Evolutionary conservation across 2,797 vertebrate genomes (phyloP).

Genomic region (Alauda arvensis): DNA sequence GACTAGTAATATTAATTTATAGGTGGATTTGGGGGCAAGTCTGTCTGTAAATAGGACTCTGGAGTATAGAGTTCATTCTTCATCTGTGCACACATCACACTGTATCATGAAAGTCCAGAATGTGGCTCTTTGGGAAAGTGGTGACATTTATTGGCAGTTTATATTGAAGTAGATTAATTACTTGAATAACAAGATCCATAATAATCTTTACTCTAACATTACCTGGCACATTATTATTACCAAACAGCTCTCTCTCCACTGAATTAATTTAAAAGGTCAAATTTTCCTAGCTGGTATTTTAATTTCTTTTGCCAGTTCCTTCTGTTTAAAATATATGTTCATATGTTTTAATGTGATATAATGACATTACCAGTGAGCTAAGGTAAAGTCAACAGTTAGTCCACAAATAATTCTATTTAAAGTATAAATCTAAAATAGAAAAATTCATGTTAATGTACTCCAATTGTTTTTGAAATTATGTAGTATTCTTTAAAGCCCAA

Average conservation of each 20-base stretch:
- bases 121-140: not conserved
- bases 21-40: not conserved
- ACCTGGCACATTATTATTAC: not conserved
- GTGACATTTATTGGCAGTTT: not conserved
- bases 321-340: not conserved
- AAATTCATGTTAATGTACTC: not conserved
- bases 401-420: slow-evolving; percentile 3
- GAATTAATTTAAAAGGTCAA: not conserved
- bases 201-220: not conserved
- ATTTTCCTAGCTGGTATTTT: not conserved
- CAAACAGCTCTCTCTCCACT: not conserved
- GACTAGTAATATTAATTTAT: not conserved
- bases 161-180: not conserved
- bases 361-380: not conserved
- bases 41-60: not conserved
- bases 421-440: not conserved
- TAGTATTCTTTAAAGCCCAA: not conserved
- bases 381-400: not conserved
- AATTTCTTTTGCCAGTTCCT: not conserved
- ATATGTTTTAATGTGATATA: not conserved
- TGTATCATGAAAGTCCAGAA: not conserved
- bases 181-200: not conserved
- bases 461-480: slow-evolving; percentile 7
- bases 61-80: not conserved
- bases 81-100: not conserved